phyloP scores from a whole-genome alignment of 64 coral and sea anemone species.

The Platygyra sinensis region DNA sequence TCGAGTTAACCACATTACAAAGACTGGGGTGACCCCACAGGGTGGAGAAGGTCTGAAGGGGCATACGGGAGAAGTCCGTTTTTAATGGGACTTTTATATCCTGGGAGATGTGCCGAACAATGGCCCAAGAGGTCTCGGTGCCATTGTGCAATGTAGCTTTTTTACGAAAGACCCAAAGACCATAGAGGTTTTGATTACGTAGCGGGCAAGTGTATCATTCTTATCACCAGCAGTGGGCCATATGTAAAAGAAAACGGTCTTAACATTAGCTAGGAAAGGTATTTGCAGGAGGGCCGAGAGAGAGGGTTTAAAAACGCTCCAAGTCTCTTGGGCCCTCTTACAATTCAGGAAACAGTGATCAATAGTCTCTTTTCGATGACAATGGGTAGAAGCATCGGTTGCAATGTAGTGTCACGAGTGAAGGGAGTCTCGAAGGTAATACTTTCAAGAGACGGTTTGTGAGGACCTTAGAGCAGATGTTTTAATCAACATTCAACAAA shows the following conservation, averaged over 20 bases:
- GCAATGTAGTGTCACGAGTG: neutral
- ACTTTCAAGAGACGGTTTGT: neutral
- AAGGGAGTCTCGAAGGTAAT: neutral
- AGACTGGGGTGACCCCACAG: too few relatives aligned
- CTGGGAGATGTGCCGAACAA: neutral
- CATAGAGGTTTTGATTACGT: neutral
- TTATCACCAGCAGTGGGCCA: too few relatives aligned
- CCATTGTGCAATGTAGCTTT: slow-evolving; percentile 26
- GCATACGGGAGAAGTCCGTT: neutral
- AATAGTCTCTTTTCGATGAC: neutral
- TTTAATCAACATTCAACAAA: slow-evolving; percentile 28
- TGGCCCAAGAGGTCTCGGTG: neutral
- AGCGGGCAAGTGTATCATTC: too few relatives aligned
- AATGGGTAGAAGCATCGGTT: neutral
- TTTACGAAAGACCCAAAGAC: neutral
- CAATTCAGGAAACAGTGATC: slow-evolving; percentile 12
- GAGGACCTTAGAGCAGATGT: slow-evolving; percentile 6
- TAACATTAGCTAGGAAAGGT: neutral
- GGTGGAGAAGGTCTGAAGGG: too few relatives aligned
- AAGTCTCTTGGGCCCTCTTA: neutral
- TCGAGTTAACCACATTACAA: too few relatives aligned
- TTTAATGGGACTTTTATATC: neutral
- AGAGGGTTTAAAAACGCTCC: neutral
- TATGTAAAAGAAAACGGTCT: neutral
- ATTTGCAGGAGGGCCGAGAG: neutral